Conservation (phyloP, 1,140 invertebrate species). For the Hormaphis cornu region DNA sequence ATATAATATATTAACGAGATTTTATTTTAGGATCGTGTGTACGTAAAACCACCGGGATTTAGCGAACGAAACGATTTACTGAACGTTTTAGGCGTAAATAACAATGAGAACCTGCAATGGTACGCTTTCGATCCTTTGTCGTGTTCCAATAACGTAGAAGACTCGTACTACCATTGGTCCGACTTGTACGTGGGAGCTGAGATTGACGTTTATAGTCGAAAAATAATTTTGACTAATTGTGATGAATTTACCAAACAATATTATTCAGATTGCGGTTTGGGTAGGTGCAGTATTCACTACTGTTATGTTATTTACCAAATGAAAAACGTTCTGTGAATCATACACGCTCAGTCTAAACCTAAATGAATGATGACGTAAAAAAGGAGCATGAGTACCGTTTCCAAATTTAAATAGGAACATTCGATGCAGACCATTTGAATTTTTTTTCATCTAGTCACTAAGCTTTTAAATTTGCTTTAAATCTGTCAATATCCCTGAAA, state of each 20-base stretch:
- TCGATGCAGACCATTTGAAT: too few relatives aligned
- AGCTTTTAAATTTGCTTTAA: too few relatives aligned
- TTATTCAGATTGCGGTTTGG: not conserved
- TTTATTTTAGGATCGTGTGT: not conserved
- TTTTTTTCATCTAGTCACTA: too few relatives aligned
- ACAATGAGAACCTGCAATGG: not conserved
- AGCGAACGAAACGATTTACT: slow-evolving; percentile 4
- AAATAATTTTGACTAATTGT: not conserved
- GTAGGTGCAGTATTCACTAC: not conserved
- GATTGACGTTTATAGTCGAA: slow-evolving; percentile 6
- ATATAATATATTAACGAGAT: not conserved
- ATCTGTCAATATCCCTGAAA: too few relatives aligned
- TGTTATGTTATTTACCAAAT: too few relatives aligned
- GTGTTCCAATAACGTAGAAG: not conserved
- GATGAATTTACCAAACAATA: slow-evolving; percentile 5
- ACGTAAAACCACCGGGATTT: slow-evolving; percentile 6
- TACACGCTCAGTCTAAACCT: too few relatives aligned
- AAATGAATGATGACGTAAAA: too few relatives aligned
- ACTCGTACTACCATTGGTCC: not conserved
- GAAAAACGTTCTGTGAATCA: too few relatives aligned
- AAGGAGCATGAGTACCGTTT: too few relatives aligned
- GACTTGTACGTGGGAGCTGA: not conserved
- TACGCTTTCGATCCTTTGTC: not conserved
- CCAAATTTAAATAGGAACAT: too few relatives aligned
- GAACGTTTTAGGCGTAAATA: not conserved